Base-by-base conservation (phyloP, 2,888 invertebrate species). In the Bugulina stolonifera region DNA sequence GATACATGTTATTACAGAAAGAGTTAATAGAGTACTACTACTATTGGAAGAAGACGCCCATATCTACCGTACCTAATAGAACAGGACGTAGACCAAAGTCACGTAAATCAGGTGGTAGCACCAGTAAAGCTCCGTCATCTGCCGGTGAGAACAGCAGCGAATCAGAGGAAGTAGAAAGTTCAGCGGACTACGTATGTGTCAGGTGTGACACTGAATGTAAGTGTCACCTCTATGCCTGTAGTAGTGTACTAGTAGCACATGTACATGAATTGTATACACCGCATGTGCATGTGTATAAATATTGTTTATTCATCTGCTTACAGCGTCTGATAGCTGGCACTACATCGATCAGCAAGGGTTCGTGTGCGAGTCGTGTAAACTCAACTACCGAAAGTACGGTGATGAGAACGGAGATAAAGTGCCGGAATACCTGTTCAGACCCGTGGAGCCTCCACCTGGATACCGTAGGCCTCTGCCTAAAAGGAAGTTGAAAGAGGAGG, bases 1-100 rank as follows among this genome's bases (percentile, higher is more conserved):
- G n/a, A n/a, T n/a, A n/a, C n/a, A n/a, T n/a, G n/a, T n/a, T 72
- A 35, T 82, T 81, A 22, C 81, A 91, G 91, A 91, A 94, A 73
- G 97, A 99, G 84, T 87, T 99, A 81, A 96, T 99, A 72, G 96
- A 97, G 85, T 99, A 94, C 87, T 99, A 99, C 87, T 99, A 99
- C 87, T 88, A 96, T 82, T 99, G 99, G 99, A 99, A 99, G 88
- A 99, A 98, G 87, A 96, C 97, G 54, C 94, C 97, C 27, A 94
- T 94, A 80, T 98, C 98, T 75, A 93, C 94, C 85, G 34, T 64
- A 2, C 64, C 64, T 14, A 64, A 64, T n/a, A 27, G 64, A 32
- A 27, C 27, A 5, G 64, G 64, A 14, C 64, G 64, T n/a, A 64
- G 64, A 64, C 64, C 64, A 27, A 64, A 64, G 34, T 64, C 64